Base-by-base conservation (phyloP, 2,113 vertebrate genomes). In the Paedocypris sp. region DNA sequence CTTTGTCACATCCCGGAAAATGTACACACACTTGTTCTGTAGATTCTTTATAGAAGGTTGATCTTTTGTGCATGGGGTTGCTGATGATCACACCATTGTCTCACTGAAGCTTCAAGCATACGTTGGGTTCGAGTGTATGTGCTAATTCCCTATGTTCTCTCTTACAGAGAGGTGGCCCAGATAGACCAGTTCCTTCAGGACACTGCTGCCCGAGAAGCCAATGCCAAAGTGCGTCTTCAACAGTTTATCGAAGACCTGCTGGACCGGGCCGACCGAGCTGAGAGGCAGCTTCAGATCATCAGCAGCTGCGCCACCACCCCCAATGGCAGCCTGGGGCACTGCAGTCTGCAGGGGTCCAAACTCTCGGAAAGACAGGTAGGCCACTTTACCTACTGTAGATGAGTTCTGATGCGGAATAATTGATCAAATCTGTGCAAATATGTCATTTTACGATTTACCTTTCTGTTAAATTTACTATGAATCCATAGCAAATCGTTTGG, bases 221-320 rank as follows among this genome's bases (percentile, higher is more conserved):
- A 91, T 0, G 93, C 93, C 75, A 99, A 99, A 67, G 87, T 96
- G 38, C 89, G 93, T 0, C 85, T 99, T 71, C 95, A 98, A 82
- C 93, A 93, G 72, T 99, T 99, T 79, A 99, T 99, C 1, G 95
- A 99, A 86, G 95, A 97, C 82, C 90, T 99, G 60, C 83, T 98
- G 76, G 95, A 99, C 77, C 86, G 95, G 0, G 95, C 93, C 0
- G 95, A 97, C 79, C 88, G 95, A 0, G 95, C 95, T 0, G 95
- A 97, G 64, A 93, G 95, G 60, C 94, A 97, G 83, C 87, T 97
- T 6, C 94, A 96, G 84, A 93, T 95, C 80, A 97, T 97, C 86
- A 98, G 93, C 75, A 96, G 94, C 80, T 97, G 93, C 0, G 91
- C 88, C 20, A 95, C 91, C 52, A 94, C 93, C 0, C 94, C 94